Percentiles rank a stretch among this genome's conserved stretches.
phyloP scores from a whole-genome alignment of 2,888 invertebrate genomes.

The Palloptera scutellata region DNA sequence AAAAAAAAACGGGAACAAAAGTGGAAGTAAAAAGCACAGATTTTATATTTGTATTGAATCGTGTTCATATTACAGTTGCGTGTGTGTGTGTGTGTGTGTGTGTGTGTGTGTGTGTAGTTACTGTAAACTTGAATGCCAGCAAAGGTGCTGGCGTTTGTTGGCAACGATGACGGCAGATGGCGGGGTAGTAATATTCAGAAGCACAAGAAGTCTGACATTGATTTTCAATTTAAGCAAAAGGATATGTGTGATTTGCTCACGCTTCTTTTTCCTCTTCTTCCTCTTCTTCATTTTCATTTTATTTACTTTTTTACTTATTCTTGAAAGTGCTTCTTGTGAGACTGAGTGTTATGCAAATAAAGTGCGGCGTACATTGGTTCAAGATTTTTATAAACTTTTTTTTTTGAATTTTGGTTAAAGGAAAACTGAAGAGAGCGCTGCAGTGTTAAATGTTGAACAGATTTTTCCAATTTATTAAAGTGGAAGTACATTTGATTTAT shows the following conservation, averaged over 20 bases:
- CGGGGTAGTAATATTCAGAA: too few species aligned
- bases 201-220: conserved; percentile 28
- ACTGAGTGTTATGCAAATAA: too few species aligned
- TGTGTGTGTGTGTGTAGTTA: conserved; percentile 4
- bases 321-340: background rate
- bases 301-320: background rate
- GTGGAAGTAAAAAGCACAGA: conserved; percentile 1
- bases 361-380: too few species aligned
- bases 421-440: background rate
- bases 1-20: conserved; percentile 4
- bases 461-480: background rate
- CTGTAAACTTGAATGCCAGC: too few species aligned
- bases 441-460: background rate
- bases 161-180: too few species aligned
- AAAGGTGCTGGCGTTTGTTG: too few species aligned
- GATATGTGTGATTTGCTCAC: background rate
- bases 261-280: background rate
- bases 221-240: conserved; percentile 29
- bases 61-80: background rate
- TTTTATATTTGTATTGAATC: conserved; percentile 16
- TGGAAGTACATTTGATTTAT: too few species aligned
- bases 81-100: background rate
- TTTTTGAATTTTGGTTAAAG: too few species aligned
- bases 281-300: background rate
- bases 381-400: too few species aligned